Evolutionary conservation across 1,140 invertebrate species (phyloP).

Genomic region (Orius insidiosus): DNA sequence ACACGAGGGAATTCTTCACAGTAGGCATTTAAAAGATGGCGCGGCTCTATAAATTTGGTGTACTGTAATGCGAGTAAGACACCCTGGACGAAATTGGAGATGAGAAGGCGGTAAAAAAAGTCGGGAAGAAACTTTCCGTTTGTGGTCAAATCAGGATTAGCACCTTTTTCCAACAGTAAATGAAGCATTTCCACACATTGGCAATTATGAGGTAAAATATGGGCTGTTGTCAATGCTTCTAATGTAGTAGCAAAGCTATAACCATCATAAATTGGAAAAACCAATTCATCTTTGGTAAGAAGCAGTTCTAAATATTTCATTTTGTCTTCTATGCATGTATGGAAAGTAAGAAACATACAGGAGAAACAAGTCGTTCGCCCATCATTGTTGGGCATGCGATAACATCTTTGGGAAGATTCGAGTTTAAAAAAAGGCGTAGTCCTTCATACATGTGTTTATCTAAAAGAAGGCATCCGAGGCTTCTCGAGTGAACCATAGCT

Average conservation of each 20-base stretch:
- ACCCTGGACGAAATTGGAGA: neutral
- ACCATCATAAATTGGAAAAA: slow-evolving; percentile 2
- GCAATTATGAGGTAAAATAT: slow-evolving; percentile 3
- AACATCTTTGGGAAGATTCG: slow-evolving; percentile 4
- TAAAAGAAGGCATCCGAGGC: slow-evolving; percentile 6
- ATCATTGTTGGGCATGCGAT: slow-evolving; percentile 9
- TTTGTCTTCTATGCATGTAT: slow-evolving; percentile 5
- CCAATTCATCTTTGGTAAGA: slow-evolving; percentile 2
- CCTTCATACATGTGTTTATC: slow-evolving; percentile 11
- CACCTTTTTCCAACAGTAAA: neutral
- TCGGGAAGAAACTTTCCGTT: neutral
- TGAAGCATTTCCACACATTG: slow-evolving; percentile 8
- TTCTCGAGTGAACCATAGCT: slow-evolving; percentile 1
- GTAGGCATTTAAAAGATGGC: neutral
- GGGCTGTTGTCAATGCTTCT: slow-evolving; percentile 1
- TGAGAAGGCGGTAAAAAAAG: neutral
- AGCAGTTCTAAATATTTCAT: slow-evolving; percentile 10
- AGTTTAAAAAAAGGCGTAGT: slow-evolving; percentile 2
- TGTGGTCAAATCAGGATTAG: neutral
- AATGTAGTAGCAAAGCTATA: neutral
- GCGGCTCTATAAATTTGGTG: slow-evolving; percentile 4
- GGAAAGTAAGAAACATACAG: slow-evolving; percentile 8
- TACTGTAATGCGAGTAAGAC: slow-evolving; percentile 2
- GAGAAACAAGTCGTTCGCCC: slow-evolving; percentile 7
- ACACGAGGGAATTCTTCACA: no score